Evolutionary conservation across 2,113 vertebrate species (phyloP).

Genomic region (Genyomyrus donnyi): DNA sequence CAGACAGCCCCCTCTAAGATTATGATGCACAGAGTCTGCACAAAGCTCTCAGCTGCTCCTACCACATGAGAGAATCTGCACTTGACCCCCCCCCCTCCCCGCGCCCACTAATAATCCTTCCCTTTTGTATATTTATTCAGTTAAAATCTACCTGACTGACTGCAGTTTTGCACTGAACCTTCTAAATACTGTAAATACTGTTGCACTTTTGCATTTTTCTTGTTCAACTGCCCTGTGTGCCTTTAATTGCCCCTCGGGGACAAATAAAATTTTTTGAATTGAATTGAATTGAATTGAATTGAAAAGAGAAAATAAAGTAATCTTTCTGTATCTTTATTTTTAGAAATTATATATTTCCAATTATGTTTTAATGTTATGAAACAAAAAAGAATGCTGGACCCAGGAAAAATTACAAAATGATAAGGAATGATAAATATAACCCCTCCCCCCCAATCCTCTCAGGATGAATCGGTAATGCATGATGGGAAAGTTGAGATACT

Average conservation of each 20-base stretch:
- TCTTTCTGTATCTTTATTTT: background rate
- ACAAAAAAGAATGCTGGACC: background rate
- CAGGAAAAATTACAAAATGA: background rate
- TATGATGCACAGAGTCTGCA: background rate
- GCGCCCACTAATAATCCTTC: too few species aligned
- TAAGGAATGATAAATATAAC: background rate
- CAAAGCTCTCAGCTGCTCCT: background rate
- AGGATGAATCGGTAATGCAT: conserved; percentile 29
- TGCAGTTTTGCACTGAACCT: too few species aligned
- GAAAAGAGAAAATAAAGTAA: too few species aligned
- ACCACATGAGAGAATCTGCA: background rate
- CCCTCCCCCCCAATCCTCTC: background rate
- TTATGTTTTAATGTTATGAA: background rate
- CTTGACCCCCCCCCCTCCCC: too few species aligned
- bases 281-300: too few species aligned
- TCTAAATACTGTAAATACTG: too few species aligned
- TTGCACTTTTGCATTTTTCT: too few species aligned
- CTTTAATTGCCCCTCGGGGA: too few species aligned
- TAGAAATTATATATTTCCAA: background rate
- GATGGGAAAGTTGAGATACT: conserved; percentile 37
- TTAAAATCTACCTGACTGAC: too few species aligned
- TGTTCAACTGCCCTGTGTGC: too few species aligned
- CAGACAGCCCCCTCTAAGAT: background rate
- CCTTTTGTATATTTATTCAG: too few species aligned
- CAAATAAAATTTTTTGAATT: too few species aligned